These are phyloP conservation scores for Oppia nitens DNA, from an alignment of 1,140 invertebrate genomes.

Conservation along the genomic window DNA sequence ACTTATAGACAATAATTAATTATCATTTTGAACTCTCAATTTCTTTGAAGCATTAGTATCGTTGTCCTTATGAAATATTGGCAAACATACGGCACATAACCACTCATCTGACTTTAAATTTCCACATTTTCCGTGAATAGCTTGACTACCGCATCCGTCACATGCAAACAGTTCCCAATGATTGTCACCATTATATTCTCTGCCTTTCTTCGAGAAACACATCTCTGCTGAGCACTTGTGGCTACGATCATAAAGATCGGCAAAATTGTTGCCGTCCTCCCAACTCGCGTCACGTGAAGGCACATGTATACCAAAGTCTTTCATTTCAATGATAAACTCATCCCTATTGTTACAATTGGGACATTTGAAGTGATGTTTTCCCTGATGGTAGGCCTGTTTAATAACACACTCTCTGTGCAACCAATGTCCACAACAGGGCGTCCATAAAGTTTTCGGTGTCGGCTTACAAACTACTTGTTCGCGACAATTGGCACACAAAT, in stretches of 20 bases:
- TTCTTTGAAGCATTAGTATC: no score
- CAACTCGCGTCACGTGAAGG: slow-evolving; percentile 46
- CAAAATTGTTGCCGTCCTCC: slow-evolving; percentile 46
- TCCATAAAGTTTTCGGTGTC: slow-evolving; percentile 32
- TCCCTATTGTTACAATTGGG: slow-evolving; percentile 45
- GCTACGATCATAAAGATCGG: slow-evolving; percentile 40
- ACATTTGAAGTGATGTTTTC: slow-evolving; percentile 46
- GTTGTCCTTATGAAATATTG: not conserved
- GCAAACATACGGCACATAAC: slow-evolving; percentile 4
- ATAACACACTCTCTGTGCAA: slow-evolving; percentile 24
- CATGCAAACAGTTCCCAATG: slow-evolving; percentile 13
- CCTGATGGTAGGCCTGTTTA: slow-evolving; percentile 41
- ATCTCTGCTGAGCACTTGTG: slow-evolving; percentile 37
- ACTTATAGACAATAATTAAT: not conserved
- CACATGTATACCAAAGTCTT: slow-evolving; percentile 43
- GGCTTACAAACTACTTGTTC: slow-evolving; percentile 27
- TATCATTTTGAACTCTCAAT: not conserved
- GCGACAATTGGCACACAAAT: slow-evolving; percentile 38
- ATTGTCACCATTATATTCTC: slow-evolving; percentile 29
- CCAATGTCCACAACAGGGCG: slow-evolving; percentile 39
- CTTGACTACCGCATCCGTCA: slow-evolving; percentile 8
- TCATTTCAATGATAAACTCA: slow-evolving; percentile 41
- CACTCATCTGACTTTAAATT: not conserved
- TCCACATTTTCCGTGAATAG: slow-evolving; percentile 2
- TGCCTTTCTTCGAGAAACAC: slow-evolving; percentile 40